phyloP scores from a whole-genome alignment of 2,888 invertebrate species.

The Plebejus argus region DNA sequence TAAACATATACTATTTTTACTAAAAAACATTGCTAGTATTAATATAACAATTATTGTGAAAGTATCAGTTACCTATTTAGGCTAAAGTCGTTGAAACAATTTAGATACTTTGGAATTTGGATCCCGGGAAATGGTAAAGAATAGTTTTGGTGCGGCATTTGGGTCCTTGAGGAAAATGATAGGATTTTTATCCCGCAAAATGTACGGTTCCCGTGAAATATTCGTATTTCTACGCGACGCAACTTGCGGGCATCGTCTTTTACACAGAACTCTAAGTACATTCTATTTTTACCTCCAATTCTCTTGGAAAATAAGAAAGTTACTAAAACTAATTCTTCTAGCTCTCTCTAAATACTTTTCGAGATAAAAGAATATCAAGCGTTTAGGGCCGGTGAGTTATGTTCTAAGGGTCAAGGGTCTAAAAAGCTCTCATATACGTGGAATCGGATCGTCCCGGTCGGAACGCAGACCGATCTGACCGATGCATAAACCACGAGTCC shows the following conservation, averaged over 20 bases:
- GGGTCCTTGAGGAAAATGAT: too few relatives aligned
- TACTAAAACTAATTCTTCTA: constrained; percentile 6
- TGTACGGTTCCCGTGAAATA: too few relatives aligned
- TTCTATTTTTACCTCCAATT: not conserved
- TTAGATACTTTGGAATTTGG: not conserved
- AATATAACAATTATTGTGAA: too few relatives aligned
- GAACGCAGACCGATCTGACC: not conserved
- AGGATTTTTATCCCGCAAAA: too few relatives aligned
- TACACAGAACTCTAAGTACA: too few relatives aligned
- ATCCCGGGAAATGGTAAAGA: not conserved
- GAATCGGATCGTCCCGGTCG: not conserved
- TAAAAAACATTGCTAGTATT: not conserved
- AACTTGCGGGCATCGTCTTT: too few relatives aligned
- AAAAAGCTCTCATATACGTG: not conserved
- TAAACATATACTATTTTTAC: too few relatives aligned
- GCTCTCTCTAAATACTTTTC: not conserved
- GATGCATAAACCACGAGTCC: too few relatives aligned
- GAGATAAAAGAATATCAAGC: not conserved
- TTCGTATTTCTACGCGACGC: too few relatives aligned
- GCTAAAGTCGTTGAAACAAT: too few relatives aligned
- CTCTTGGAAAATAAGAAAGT: not conserved
- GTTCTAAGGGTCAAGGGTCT: not conserved
- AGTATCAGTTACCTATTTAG: too few relatives aligned
- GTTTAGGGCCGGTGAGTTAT: not conserved
- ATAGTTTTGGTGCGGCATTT: not conserved